Percentiles rank a stretch among this genome's conserved stretches.
Evolutionary conservation across 2,113 vertebrate species (phyloP).

Genomic region (Microtus pennsylvanicus): DNA sequence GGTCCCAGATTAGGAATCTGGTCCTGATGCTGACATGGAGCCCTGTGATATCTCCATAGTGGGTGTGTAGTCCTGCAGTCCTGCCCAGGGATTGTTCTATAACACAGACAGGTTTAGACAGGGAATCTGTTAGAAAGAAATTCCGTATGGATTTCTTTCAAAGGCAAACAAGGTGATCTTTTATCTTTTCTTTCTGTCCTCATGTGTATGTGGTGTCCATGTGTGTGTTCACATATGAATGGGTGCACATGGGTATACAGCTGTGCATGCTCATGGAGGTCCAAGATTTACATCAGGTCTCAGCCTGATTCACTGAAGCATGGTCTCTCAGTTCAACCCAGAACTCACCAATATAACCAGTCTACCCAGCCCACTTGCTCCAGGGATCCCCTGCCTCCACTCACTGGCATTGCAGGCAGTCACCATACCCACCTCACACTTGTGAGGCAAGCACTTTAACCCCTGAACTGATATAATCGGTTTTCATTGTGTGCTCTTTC

Average conservation of each 20-base stretch:
- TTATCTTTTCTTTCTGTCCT: no score
- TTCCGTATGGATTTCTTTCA: background rate
- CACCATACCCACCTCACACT: background rate
- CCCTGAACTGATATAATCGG: background rate
- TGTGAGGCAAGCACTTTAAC: background rate
- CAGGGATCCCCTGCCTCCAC: background rate
- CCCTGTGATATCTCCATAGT: background rate
- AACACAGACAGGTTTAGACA: background rate
- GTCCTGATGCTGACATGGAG: background rate
- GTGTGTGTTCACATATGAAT: background rate
- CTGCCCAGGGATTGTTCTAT: background rate
- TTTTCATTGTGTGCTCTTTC: background rate
- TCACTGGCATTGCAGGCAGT: background rate
- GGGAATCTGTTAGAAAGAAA: background rate
- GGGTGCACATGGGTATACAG: background rate
- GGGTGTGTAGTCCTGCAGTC: no score
- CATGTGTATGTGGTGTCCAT: background rate
- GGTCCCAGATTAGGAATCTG: background rate
- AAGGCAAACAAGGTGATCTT: background rate
- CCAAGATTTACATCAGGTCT: background rate
- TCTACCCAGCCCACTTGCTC: background rate
- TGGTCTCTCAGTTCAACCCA: background rate
- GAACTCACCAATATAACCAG: background rate
- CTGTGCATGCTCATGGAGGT: background rate
- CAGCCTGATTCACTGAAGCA: background rate